Percentiles rank a stretch among this genome's conserved stretches.
These are phyloP conservation scores for Xerus rutilus DNA, from an alignment of 2,797 vertebrate species.

Conservation along the genomic window DNA sequence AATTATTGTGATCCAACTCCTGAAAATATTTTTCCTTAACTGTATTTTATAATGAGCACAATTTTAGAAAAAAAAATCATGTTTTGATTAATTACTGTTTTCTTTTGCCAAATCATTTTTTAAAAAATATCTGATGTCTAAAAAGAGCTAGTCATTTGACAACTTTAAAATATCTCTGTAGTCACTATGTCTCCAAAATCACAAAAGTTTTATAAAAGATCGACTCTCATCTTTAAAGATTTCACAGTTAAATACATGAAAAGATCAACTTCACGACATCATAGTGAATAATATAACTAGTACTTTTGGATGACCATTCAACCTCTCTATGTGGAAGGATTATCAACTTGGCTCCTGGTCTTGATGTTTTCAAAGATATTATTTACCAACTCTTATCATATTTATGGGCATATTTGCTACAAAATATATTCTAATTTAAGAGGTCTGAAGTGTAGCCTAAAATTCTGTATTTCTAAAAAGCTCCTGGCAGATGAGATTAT, in stretches of 20 bases:
- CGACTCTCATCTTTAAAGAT: neutral
- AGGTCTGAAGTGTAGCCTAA: neutral
- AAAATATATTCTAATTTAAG: neutral
- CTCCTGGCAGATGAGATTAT: neutral
- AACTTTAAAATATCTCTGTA: neutral
- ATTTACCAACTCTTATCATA: neutral
- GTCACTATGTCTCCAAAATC: neutral
- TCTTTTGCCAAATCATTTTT: neutral
- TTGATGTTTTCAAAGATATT: neutral
- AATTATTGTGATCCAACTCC: neutral
- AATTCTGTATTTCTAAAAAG: neutral
- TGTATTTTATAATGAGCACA: neutral
- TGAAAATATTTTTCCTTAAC: neutral
- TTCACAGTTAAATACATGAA: neutral
- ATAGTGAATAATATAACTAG: neutral
- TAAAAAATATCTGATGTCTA: neutral
- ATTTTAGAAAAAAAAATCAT: neutral
- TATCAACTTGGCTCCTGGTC: neutral
- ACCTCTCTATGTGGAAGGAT: neutral
- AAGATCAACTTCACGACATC: neutral
- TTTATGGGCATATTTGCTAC: neutral
- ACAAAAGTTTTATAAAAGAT: slow-evolving; percentile 15
- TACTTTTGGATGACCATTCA: neutral
- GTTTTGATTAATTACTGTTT: neutral
- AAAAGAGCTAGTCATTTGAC: neutral